Conservation (phyloP, 92 coral and sea anemone species). For the Muricea muricata region DNA sequence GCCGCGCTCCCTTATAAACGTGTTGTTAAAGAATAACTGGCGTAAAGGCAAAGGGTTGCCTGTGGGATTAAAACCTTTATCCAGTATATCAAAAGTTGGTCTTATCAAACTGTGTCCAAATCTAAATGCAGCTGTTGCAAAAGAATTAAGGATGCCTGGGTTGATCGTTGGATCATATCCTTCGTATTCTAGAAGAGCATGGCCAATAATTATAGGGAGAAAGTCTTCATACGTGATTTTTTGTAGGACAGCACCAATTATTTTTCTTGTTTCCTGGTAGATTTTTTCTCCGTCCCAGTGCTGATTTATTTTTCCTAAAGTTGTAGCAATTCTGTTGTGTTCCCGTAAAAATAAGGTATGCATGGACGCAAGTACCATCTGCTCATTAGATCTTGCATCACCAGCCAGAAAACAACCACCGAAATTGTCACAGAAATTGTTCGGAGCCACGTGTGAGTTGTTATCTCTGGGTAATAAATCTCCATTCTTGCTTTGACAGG, state of each 20-base stretch:
- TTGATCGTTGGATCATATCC: neutral
- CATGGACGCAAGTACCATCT: neutral
- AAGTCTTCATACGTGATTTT: conserved; percentile 23
- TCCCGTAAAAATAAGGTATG: conserved; percentile 31
- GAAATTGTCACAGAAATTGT: neutral
- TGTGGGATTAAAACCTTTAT: neutral
- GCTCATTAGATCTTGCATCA: conserved; percentile 21
- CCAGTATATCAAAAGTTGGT: conserved; percentile 8
- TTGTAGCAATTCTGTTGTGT: conserved; percentile 25
- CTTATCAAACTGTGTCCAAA: conserved; percentile 35
- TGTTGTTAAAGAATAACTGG: conserved; percentile 21
- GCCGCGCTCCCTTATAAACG: neutral
- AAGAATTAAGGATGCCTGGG: conserved; percentile 6
- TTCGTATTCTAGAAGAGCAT: neutral
- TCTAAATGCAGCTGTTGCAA: conserved; percentile 29
- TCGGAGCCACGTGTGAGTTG: neutral
- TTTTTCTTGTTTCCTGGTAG: conserved; percentile 17
- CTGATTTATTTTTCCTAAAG: neutral
- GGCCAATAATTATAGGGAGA: neutral
- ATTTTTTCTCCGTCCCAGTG: conserved; percentile 4
- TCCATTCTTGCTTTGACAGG: neutral
- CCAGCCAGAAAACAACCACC: conserved; percentile 36
- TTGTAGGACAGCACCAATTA: conserved; percentile 25
- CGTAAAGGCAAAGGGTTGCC: neutral
- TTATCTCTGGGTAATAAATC: neutral